Evolutionary conservation across 2,113 vertebrate species (phyloP).

Genomic region (Triplophysa dalaica): DNA sequence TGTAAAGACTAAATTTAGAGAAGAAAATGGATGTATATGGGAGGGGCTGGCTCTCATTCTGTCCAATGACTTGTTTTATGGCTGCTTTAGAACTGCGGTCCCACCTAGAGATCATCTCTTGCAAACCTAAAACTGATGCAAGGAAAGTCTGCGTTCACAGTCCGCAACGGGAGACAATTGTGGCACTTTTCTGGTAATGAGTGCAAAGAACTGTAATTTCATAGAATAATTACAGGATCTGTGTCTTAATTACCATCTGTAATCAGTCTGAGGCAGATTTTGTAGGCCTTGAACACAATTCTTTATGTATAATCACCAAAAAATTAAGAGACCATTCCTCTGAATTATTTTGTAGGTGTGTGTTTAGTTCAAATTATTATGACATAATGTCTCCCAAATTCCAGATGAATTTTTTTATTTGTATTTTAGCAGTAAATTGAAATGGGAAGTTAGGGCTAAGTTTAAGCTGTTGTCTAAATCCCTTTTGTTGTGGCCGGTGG

Average conservation of each 20-base stretch:
- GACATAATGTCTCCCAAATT: too few species aligned
- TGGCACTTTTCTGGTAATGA: constrained; percentile 60
- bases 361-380: too few species aligned
- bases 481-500: background rate
- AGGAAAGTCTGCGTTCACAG: background rate
- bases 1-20: constrained; percentile 15
- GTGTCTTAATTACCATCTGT: too few species aligned
- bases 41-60: background rate
- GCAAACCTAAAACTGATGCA: background rate
- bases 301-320: background rate
- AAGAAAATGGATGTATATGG: constrained; percentile 10
- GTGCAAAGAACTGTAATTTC: constrained; percentile 54
- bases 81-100: constrained; percentile 9
- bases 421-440: too few species aligned
- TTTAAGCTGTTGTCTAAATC: too few species aligned
- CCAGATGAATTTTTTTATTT: too few species aligned
- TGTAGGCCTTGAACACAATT: constrained; percentile 52
- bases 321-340: too few species aligned
- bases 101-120: background rate
- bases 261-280: constrained; percentile 63
- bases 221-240: constrained; percentile 61
- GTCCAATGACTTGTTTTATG: constrained; percentile 20
- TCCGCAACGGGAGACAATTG: constrained; percentile 42
- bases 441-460: too few species aligned
- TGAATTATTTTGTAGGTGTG: too few species aligned